Conservation (phyloP, 2,797 vertebrate species). For the Phataginus tetradactyla region DNA sequence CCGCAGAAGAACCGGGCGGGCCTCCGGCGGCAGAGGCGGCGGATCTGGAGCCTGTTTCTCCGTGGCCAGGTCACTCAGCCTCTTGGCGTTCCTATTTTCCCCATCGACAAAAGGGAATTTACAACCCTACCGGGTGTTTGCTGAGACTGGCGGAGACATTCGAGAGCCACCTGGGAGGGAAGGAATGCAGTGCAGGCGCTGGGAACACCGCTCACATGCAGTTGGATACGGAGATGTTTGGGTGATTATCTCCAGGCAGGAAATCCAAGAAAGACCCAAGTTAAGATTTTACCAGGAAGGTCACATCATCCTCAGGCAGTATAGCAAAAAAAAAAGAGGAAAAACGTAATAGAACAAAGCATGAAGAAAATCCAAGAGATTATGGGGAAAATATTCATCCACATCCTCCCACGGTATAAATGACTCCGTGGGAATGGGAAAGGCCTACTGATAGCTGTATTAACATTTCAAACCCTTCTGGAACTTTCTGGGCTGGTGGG, state of each 20-base stretch:
- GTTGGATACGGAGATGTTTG: not conserved
- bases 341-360: not conserved
- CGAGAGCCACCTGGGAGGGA: not conserved
- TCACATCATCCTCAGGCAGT: not conserved
- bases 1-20: too few relatives aligned
- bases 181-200: not conserved
- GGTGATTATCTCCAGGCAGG: not conserved
- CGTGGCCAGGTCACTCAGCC: not conserved
- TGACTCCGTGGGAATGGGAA: not conserved
- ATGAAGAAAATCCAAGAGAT: not conserved
- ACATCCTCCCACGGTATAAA: not conserved
- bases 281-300: conserved; percentile 14
- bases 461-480: not conserved
- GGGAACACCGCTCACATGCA: accelerated
- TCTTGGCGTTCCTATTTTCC: not conserved
- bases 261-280: conserved; percentile 4
- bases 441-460: not conserved
- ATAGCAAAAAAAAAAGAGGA: not conserved
- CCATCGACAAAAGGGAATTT: not conserved
- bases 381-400: not conserved
- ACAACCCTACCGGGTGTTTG: not conserved
- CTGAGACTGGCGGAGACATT: not conserved
- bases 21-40: not conserved
- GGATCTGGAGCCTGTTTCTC: not conserved
- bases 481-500: conserved; percentile 17